Percentiles rank a stretch among this genome's conserved stretches.
phyloP scores from a whole-genome alignment of 2,888 invertebrate species.

The Acanthosoma haemorrhoidale region DNA sequence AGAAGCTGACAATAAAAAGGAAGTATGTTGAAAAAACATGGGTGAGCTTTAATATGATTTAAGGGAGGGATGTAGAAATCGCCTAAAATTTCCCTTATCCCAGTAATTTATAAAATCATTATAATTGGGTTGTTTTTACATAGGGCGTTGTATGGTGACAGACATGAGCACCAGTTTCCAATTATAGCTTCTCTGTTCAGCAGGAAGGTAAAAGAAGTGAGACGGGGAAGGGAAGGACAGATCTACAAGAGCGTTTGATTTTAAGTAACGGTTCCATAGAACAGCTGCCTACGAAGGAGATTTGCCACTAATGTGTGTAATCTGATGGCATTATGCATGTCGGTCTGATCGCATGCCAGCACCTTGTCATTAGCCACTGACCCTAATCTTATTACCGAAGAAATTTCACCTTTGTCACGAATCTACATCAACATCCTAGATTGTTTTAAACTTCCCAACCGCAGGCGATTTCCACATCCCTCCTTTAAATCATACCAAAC shows the following conservation, averaged over 20 bases:
- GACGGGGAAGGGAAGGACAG: background rate
- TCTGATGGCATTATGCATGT: constrained; percentile 23
- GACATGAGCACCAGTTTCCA: too few relatives aligned
- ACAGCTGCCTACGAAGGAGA: background rate
- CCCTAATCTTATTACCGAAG: constrained; percentile 27
- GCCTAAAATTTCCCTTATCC: too few relatives aligned
- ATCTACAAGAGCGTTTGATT: background rate
- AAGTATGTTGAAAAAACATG: background rate
- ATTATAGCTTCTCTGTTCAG: too few relatives aligned
- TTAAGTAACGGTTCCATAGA: background rate
- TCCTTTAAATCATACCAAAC: background rate
- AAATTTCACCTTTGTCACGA: constrained; percentile 28
- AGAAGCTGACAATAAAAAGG: too few relatives aligned
- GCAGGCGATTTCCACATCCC: constrained; percentile 17
- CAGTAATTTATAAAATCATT: too few relatives aligned
- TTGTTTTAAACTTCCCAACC: constrained; percentile 29
- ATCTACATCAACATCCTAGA: constrained; percentile 25
- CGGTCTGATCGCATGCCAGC: background rate
- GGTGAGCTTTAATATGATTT: background rate
- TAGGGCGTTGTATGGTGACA: too few relatives aligned
- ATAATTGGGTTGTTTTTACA: too few relatives aligned
- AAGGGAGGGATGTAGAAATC: constrained; percentile 12
- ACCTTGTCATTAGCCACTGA: constrained; percentile 24
- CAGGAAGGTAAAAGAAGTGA: too few relatives aligned
- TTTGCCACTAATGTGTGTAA: background rate